Base-by-base conservation (phyloP, 2,888 invertebrate species). In the Ypsolopha sequella region DNA sequence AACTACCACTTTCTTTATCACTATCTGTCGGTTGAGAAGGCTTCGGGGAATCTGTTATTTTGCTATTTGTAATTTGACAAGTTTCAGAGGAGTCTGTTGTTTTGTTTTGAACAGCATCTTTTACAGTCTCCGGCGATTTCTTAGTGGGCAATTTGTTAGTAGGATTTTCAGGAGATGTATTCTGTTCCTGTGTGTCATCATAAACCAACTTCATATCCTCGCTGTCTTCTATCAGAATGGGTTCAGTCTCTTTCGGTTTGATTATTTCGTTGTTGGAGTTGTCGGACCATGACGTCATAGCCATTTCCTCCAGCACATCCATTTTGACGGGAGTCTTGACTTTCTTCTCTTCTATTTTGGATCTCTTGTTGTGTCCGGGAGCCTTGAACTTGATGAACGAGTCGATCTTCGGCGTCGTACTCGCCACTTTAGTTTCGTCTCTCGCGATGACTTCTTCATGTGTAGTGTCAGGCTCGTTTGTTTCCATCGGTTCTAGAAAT, bases 141-240 rank as follows among this genome's bases (percentile, higher is more conserved):
- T 11, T 41, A 2, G 24, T 10, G 35, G 35, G 11, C 24, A 7
- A 9, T 36, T 24, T 33, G 24, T 7, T 14, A 10, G 10, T 4
- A 14, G 49, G 36, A 11, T 35, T 50, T 7, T 49, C 50, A 2
- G 36, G 14, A 11, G 49, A 50, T 36, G 44, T 49, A 11, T 58
- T 59, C 8, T 48, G 55, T 45, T 69, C 60, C 24, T 24, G 24
- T 0, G 88, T 88, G 39, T 90, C 91, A 51, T 88, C 89, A 49
- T 89, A 90, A 7, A 91, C 80, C 36, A 91, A 68, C 58, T 89
- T 86, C 33, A 91, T 88, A 60, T 91, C 90, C 62, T 89, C 88
- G 7, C 89, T 85, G 51, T 86, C 87, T 55, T 88, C 87, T 36
- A 60, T 67, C 2, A 65, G 59, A 53, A 66, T 63, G 8, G 66